Percentiles rank a stretch among this genome's conserved stretches.
Evolutionary conservation across 30 jellyfish, hydroid and myxozoan species (phyloP).

Genomic region (Aurelia sp.): DNA sequence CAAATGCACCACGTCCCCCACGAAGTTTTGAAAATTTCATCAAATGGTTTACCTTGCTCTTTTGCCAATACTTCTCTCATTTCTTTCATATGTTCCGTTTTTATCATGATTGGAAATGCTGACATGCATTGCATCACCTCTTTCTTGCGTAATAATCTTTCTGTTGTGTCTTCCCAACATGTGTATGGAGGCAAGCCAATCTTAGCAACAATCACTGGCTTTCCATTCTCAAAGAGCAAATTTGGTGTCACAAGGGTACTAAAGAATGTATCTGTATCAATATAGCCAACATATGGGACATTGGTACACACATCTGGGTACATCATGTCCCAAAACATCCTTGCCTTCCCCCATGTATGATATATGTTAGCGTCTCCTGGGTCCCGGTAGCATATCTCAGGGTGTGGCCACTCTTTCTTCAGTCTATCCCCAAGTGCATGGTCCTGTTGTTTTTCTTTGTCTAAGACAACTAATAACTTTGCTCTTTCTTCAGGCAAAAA

Average conservation of each 20-base stretch:
- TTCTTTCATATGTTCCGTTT: conserved; percentile 42
- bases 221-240: conserved; percentile 48
- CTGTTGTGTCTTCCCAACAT: conserved; percentile 50
- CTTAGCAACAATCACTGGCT: conserved; percentile 63
- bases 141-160: conserved; percentile 53
- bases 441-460: conserved; percentile 64
- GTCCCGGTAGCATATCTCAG: conserved; percentile 58
- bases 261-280: conserved; percentile 77
- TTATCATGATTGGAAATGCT: conserved; percentile 69
- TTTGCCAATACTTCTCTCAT: conserved; percentile 54
- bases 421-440: conserved; percentile 58
- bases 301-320: conserved; percentile 66
- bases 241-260: conserved; percentile 66
- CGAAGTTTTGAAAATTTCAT: conserved; percentile 37
- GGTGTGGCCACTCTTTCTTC: conserved; percentile 58
- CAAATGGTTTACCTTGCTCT: conserved; percentile 42
- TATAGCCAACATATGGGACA: conserved; percentile 63
- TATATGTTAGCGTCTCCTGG: conserved; percentile 25
- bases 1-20: conserved; percentile 51
- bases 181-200: conserved; percentile 46
- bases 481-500: conserved; percentile 71
- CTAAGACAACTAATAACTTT: conserved; percentile 54
- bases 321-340: conserved; percentile 76
- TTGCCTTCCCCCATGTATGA: conserved; percentile 43
- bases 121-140: conserved; percentile 75